These are phyloP conservation scores for Diarsia dahlii DNA, from an alignment of 2,888 invertebrate genomes.

Conservation along the genomic window DNA sequence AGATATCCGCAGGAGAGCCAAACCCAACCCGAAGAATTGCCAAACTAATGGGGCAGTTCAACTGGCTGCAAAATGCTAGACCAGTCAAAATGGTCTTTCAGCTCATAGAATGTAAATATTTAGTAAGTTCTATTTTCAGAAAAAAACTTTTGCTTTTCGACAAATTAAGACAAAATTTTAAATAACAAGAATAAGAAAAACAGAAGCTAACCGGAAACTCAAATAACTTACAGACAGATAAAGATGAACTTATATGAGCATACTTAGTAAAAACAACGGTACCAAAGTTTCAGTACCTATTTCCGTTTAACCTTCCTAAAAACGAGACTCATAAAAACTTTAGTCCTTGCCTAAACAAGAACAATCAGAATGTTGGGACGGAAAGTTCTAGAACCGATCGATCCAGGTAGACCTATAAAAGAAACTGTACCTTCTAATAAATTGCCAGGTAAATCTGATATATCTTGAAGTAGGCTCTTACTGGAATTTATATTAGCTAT, in stretches of 20 bases:
- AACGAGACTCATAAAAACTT: conserved; percentile 21
- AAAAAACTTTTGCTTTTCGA: too few relatives aligned
- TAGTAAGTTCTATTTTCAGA: too few relatives aligned
- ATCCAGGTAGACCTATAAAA: conserved; percentile 31
- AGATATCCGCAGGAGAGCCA: background rate
- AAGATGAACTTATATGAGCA: conserved; percentile 33
- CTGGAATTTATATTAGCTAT: conserved; percentile 39
- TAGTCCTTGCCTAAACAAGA: conserved; percentile 1
- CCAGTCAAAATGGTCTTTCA: background rate
- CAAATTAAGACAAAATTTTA: background rate
- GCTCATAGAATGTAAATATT: too few relatives aligned
- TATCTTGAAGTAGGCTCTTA: conserved; percentile 38
- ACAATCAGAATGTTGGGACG: background rate
- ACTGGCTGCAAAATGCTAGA: background rate
- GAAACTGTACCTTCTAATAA: conserved; percentile 27
- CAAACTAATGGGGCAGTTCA: background rate
- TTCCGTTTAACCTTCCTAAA: background rate
- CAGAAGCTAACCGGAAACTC: background rate
- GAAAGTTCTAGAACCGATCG: conserved; percentile 19
- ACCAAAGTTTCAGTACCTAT: background rate
- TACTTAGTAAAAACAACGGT: background rate
- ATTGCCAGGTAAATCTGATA: conserved; percentile 41
- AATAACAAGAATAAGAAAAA: conserved; percentile 4
- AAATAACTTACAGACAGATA: background rate
- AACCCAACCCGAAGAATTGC: background rate